A percentile compares a stretch with the other conserved stretches of the same genome.
phyloP scores from a whole-genome alignment of 1,140 invertebrate species.

The Dendroctonus ponderosae region DNA sequence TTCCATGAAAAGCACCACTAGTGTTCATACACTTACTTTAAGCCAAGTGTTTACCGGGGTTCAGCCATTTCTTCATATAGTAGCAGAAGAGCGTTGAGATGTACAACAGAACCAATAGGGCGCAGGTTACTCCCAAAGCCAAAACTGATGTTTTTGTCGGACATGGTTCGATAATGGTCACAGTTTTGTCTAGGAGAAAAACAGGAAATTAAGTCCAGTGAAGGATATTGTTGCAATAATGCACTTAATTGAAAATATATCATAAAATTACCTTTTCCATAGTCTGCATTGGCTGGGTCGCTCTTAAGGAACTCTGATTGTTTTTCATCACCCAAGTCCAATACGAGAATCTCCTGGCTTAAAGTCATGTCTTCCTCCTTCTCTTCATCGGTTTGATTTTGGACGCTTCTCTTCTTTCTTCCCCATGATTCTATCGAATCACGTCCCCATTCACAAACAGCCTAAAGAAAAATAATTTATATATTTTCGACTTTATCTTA shows the following conservation, averaged over 20 bases:
- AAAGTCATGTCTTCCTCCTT: constrained; percentile 88
- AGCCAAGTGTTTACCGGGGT: constrained; percentile 68
- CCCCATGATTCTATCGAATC: constrained; percentile 89
- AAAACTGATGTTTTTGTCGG: constrained; percentile 87
- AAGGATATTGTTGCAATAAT: background rate
- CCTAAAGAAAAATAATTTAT: constrained; percentile 55
- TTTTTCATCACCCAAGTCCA: constrained; percentile 88
- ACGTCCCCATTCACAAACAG: constrained; percentile 83
- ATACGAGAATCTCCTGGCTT: constrained; percentile 88
- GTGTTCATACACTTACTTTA: constrained; percentile 11
- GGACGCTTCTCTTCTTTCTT: constrained; percentile 75
- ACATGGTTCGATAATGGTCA: constrained; percentile 82
- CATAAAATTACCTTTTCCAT: constrained; percentile 60
- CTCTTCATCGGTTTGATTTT: constrained; percentile 56
- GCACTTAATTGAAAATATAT: background rate
- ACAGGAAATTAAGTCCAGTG: constrained; percentile 1
- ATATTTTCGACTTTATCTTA: background rate
- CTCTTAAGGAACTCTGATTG: constrained; percentile 75
- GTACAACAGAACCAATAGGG: constrained; percentile 85
- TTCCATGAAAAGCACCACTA: constrained; percentile 1
- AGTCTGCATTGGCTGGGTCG: constrained; percentile 72
- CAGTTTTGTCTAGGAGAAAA: constrained; percentile 74
- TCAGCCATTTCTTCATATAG: constrained; percentile 87
- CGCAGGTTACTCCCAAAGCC: constrained; percentile 84
- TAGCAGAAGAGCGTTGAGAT: constrained; percentile 85